Conservation (phyloP, 2,888 invertebrate genomes). For the Hanleya hanleyi region DNA sequence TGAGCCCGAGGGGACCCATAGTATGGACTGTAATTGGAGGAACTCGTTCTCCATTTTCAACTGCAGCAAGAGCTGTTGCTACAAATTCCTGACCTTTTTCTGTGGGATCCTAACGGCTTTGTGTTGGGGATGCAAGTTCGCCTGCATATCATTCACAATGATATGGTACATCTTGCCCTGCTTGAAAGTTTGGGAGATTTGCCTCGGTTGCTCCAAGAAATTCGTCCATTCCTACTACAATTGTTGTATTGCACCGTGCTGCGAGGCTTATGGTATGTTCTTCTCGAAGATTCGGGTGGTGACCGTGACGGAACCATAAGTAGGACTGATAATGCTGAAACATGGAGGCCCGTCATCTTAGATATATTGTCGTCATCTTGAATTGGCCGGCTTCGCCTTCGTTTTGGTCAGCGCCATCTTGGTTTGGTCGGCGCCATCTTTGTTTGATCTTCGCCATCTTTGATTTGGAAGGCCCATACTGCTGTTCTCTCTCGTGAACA, state of each 20-base stretch:
- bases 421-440: too few relatives aligned
- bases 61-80: slow-evolving; percentile 80
- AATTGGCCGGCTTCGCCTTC: too few relatives aligned
- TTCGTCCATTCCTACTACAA: slow-evolving; percentile 71
- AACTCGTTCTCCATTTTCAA: slow-evolving; percentile 80
- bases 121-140: slow-evolving; percentile 72
- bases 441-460: too few relatives aligned
- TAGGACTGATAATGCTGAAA: too few relatives aligned
- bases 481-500: too few relatives aligned
- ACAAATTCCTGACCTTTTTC: slow-evolving; percentile 80
- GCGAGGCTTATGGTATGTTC: slow-evolving; percentile 20
- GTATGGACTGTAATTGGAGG: slow-evolving; percentile 82
- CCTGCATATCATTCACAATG: slow-evolving; percentile 78
- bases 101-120: slow-evolving; percentile 81
- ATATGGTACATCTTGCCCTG: slow-evolving; percentile 84
- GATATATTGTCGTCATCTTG: too few relatives aligned
- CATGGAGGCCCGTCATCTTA: too few relatives aligned
- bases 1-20: slow-evolving; percentile 48
- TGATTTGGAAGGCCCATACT: too few relatives aligned
- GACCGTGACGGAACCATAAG: background rate
- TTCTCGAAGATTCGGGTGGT: slow-evolving; percentile 14
- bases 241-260: slow-evolving; percentile 12
- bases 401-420: too few relatives aligned
- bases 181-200: slow-evolving; percentile 80
- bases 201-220: slow-evolving; percentile 79